Evolutionary conservation across 2,113 vertebrate genomes (phyloP).

Genomic region (Microtus richardsoni): DNA sequence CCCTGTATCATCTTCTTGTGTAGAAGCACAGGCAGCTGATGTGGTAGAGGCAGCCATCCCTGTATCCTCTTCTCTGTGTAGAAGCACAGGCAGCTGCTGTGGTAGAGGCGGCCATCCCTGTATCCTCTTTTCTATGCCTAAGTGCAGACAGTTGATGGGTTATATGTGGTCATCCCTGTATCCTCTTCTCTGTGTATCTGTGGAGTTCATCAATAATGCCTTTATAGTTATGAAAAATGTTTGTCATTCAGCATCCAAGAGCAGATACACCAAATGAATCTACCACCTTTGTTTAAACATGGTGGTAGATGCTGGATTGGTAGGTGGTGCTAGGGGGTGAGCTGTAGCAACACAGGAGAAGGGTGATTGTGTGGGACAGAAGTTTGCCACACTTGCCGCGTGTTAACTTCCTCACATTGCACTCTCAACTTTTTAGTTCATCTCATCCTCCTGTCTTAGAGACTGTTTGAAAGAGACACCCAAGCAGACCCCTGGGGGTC

Average conservation of each 20-base stretch:
- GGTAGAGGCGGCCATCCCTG: constrained; percentile 87
- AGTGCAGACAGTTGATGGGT: too few relatives aligned
- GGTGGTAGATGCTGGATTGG: background rate
- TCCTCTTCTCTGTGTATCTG: constrained; percentile 26
- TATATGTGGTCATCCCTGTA: background rate
- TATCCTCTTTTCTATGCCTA: constrained; percentile 63
- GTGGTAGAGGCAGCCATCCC: constrained; percentile 86
- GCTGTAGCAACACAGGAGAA: too few relatives aligned
- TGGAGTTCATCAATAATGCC: background rate
- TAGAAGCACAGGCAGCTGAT: too few relatives aligned
- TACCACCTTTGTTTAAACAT: background rate
- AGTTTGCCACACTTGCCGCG: background rate
- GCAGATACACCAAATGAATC: constrained; percentile 43
- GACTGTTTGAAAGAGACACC: background rate
- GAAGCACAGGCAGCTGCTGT: constrained; percentile 86
- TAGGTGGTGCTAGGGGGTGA: background rate
- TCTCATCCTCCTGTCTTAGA: background rate
- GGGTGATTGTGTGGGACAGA: background rate
- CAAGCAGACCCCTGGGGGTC: background rate
- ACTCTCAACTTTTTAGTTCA: background rate
- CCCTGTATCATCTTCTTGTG: constrained; percentile 78
- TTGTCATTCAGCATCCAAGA: constrained; percentile 38
- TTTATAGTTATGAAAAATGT: background rate
- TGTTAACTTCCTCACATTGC: background rate
- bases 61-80: constrained; percentile 71